Evolutionary conservation across 2,113 vertebrate species (phyloP).

Genomic region (Pterophyllum scalare): DNA sequence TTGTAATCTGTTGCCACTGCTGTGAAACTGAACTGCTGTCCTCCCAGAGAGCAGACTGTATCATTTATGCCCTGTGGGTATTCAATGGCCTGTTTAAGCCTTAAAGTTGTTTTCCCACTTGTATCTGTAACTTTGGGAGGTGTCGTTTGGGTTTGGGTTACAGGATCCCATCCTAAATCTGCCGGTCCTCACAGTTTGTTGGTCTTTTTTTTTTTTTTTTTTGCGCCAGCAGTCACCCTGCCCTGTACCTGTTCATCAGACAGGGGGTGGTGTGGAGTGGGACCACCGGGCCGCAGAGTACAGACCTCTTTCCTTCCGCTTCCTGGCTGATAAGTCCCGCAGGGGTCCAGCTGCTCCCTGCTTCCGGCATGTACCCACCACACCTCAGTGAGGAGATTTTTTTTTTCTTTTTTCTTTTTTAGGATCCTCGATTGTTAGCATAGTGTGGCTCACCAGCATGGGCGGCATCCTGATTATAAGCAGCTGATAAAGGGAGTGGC

Average conservation of each 20-base stretch:
- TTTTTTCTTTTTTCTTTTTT: conserved; percentile 12
- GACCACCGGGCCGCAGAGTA: conserved; percentile 79
- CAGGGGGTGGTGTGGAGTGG: conserved; percentile 78
- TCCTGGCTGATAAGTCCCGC: conserved; percentile 72
- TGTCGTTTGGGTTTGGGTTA: conserved; percentile 17
- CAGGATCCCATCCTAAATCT: not conserved
- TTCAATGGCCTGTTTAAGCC: not conserved
- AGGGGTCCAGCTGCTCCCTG: conserved; percentile 65
- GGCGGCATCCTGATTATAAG: conserved; percentile 44
- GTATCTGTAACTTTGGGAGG: not conserved
- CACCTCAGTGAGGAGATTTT: conserved; percentile 48
- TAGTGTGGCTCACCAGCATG: conserved; percentile 52
- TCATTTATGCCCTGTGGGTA: not conserved
- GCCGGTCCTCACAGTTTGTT: conserved; percentile 63
- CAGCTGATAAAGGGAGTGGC: conserved; percentile 58
- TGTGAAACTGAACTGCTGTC: conserved; percentile 25
- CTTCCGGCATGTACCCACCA: conserved; percentile 70
- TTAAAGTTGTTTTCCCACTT: not conserved
- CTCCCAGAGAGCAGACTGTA: not conserved
- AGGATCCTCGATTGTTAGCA: conserved; percentile 35
- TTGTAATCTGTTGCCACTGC: conserved; percentile 18
- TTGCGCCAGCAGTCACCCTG: conserved; percentile 66
- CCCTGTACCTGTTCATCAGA: conserved; percentile 73
- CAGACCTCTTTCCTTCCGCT: conserved; percentile 78
- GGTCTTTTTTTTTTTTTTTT: conserved; percentile 77